Evolutionary conservation across 2,113 vertebrate genomes (phyloP), one percentile per base, ranked within the genome.

Genomic region (Mungos mungo): DNA sequence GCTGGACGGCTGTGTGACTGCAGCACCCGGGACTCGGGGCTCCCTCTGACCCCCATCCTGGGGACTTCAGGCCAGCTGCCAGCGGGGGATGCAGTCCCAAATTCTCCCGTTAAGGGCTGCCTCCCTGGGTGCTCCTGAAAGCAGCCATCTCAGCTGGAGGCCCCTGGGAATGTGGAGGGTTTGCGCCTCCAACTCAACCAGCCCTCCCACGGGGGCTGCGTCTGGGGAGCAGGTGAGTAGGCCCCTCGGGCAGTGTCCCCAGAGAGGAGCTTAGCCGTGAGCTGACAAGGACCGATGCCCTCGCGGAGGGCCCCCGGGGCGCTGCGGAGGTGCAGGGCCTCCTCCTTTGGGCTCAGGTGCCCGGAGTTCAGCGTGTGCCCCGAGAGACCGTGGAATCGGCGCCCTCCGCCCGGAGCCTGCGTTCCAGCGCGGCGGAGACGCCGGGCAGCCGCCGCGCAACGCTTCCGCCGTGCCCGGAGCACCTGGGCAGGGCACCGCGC

Each of bases 401-500:
- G 31, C n/a, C 27, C 66, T 52, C 72, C 63, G 25, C n/a, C 38
- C 1, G 57, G 50, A 77, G 38, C 85, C 29, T 2, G 4, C 3
- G 4, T 12, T 15, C 41, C 7, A 7, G 31, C 7, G 8, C 38
- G 81, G 83, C 54, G 60, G 35, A 33, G 66, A 19, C 0, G 0
- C 2, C 9, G 25, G 0, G 14, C 31, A 29, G 21, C n/a, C 65
- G 27, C 21, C 1, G 10, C 2, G 21, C 1, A 0, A 1, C 2
- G 12, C n/a, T 33, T 60, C 10, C 10, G 31, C n/a, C 0, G 0
- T 2, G 0, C 25, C 25, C 0, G 0, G 47, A 74, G 77, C 47
- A 38, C 65, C 25, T 1, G 66, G 2, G 13, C 4, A 9, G 82
- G 66, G 60, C 3, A 4, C 31, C 21, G 0, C 2, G 54, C 23